phyloP scores from a whole-genome alignment of 2,797 vertebrate species.

The Tiaroga cobitis region DNA sequence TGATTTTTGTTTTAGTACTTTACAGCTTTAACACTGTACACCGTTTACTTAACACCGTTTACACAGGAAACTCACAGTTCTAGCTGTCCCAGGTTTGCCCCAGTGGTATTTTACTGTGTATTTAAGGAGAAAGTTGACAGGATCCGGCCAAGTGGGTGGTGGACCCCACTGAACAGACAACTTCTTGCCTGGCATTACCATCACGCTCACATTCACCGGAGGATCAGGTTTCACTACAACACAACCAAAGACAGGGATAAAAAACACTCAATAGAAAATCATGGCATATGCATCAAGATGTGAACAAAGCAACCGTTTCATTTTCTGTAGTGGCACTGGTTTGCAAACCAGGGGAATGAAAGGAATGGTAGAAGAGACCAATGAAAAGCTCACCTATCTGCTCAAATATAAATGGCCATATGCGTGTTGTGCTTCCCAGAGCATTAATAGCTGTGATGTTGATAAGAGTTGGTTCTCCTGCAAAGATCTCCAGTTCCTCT shows the following conservation, averaged over 20 bases:
- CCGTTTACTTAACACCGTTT: not conserved
- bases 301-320: not conserved
- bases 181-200: constrained; percentile 46
- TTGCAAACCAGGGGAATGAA: not conserved
- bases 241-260: not conserved
- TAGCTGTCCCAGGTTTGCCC: constrained; percentile 47
- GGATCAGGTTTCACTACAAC: constrained; percentile 80
- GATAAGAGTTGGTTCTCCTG: constrained; percentile 68
- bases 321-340: not conserved
- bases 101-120: constrained; percentile 75
- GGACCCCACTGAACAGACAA: constrained; percentile 73
- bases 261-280: not conserved
- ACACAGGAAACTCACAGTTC: constrained; percentile 63
- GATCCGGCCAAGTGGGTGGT: constrained; percentile 73
- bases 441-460: constrained; percentile 76
- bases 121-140: constrained; percentile 73
- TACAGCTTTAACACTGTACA: not conserved
- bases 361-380: not conserved
- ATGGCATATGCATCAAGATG: not conserved
- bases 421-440: constrained; percentile 64
- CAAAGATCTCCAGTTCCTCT: constrained; percentile 70
- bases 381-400: constrained; percentile 72
- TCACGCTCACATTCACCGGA: constrained; percentile 70
- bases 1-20: not conserved
- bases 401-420: constrained; percentile 73